phyloP scores from a whole-genome alignment of 1,140 invertebrate genomes.

The Drosophila littoralis region DNA sequence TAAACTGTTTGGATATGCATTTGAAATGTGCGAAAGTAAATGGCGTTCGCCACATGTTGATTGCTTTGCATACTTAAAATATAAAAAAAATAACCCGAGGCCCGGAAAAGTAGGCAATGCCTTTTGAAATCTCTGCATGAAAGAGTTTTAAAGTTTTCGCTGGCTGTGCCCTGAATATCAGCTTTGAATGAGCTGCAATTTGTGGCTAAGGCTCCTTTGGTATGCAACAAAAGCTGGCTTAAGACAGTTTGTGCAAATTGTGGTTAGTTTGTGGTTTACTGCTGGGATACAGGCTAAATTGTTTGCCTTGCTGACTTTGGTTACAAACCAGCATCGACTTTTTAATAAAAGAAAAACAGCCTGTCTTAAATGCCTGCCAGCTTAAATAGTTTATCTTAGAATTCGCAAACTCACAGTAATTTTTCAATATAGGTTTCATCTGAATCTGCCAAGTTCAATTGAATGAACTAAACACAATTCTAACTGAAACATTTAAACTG shows the following conservation, averaged over 20 bases:
- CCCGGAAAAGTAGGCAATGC: conserved; percentile 16
- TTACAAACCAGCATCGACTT: neutral
- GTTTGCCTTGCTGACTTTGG: neutral
- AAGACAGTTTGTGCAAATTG: conserved; percentile 23
- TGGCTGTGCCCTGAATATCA: neutral
- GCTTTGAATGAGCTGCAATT: conserved; percentile 18
- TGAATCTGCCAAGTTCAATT: no score
- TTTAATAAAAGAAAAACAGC: no score
- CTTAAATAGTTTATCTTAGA: no score
- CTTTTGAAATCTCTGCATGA: neutral
- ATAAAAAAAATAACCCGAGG: neutral
- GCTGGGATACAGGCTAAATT: neutral
- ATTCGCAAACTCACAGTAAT: no score
- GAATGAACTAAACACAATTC: no score
- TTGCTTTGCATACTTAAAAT: conserved; percentile 36
- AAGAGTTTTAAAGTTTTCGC: neutral
- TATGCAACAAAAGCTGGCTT: conserved; percentile 8
- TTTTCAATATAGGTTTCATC: no score
- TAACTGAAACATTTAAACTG: neutral
- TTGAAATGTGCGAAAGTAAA: conserved; percentile 55
- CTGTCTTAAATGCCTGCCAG: no score
- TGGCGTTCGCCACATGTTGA: conserved; percentile 36
- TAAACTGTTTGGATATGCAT: conserved; percentile 77
- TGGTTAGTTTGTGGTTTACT: neutral
- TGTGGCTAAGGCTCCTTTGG: neutral